phyloP scores from a whole-genome alignment of 2,888 invertebrate species.

The Abrostola triplasia region DNA sequence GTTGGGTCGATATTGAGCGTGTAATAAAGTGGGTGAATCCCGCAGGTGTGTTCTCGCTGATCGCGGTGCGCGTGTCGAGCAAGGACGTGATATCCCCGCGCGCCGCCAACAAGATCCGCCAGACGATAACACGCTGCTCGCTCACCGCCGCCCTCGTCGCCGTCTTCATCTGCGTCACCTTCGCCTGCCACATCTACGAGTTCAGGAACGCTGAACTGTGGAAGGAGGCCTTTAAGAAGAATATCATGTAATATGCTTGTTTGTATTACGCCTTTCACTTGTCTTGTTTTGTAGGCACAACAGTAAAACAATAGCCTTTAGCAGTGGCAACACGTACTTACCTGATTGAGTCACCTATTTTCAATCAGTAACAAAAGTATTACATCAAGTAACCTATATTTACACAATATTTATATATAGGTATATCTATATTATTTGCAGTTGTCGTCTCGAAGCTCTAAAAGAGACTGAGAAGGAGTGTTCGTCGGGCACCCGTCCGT shows the following conservation, averaged over 20 bases:
- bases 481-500: conserved; percentile 91
- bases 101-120: conserved; percentile 95
- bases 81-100: conserved; percentile 95
- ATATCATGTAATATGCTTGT: conserved; percentile 92
- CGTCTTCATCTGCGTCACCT: conserved; percentile 93
- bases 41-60: conserved; percentile 92
- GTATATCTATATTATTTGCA: conserved; percentile 44
- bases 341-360: no score
- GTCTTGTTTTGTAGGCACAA: neutral
- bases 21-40: conserved; percentile 28
- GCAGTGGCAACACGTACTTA: no score
- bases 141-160: conserved; percentile 93
- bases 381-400: no score
- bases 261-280: no score
- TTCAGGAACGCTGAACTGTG: conserved; percentile 92
- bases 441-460: conserved; percentile 76
- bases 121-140: conserved; percentile 95
- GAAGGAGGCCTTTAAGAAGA: conserved; percentile 92
- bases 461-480: conserved; percentile 83
- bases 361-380: no score
- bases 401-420: no score
- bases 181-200: conserved; percentile 95
- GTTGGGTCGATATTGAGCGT: neutral
- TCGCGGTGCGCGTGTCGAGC: conserved; percentile 94
- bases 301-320: no score